Conservation (phyloP, 1,140 invertebrate genomes). For the Halesus radiatus region DNA sequence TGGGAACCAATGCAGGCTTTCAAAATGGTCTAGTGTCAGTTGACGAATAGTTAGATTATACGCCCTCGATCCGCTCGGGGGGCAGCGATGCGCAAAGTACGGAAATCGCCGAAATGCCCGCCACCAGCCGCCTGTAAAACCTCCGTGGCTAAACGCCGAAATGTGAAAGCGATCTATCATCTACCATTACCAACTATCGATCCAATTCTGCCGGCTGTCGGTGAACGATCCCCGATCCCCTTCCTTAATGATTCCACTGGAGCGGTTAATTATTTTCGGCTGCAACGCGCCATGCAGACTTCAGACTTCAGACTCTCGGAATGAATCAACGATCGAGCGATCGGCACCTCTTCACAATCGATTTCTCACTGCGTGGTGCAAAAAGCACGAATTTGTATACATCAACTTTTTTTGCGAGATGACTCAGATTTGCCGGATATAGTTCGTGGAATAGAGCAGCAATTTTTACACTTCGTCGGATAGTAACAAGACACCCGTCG, state of each 20-base stretch:
- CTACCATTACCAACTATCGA: background rate
- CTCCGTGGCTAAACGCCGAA: slow-evolving; percentile 16
- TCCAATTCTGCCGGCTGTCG: background rate
- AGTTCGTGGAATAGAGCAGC: too few species aligned
- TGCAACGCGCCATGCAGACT: background rate
- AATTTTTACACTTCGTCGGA: too few species aligned
- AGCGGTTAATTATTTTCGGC: slow-evolving; percentile 26
- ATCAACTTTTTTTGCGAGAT: background rate
- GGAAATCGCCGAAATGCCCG: background rate
- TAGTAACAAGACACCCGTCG: too few species aligned
- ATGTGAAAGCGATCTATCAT: slow-evolving; percentile 28
- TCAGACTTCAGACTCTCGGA: background rate
- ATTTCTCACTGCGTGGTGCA: background rate
- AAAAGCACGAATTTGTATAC: background rate
- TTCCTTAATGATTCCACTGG: slow-evolving; percentile 6
- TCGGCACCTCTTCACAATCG: background rate
- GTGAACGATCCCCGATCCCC: background rate
- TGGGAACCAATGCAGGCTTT: background rate
- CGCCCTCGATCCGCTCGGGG: background rate
- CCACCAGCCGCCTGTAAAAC: slow-evolving; percentile 8
- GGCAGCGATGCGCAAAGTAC: slow-evolving; percentile 22
- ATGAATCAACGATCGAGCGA: background rate
- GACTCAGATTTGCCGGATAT: background rate
- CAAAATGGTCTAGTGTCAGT: background rate
- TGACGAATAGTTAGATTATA: slow-evolving; percentile 10